phyloP scores from a whole-genome alignment of 2,113 vertebrate genomes.

The Hippocampus abdominalis region DNA sequence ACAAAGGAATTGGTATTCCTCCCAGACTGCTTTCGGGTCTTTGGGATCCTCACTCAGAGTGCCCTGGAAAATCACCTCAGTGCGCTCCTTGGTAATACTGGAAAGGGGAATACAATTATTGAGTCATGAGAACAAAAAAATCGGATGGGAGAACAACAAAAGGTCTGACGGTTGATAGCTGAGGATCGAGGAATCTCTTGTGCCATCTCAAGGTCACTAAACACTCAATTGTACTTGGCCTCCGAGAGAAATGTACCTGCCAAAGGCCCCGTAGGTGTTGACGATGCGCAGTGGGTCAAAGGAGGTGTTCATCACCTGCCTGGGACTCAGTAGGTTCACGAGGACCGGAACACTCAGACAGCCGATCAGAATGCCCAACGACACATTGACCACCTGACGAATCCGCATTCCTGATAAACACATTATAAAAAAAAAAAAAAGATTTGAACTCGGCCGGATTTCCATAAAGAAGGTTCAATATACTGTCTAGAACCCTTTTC shows the following conservation, averaged over 20 bases:
- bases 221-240: neutral
- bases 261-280: slow-evolving; percentile 96
- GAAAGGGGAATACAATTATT: neutral
- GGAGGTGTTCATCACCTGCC: slow-evolving; percentile 91
- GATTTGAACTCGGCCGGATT: neutral
- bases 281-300: slow-evolving; percentile 89
- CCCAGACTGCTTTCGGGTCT: slow-evolving; percentile 78
- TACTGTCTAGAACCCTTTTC: too few species aligned
- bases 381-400: slow-evolving; percentile 75
- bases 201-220: neutral
- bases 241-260: slow-evolving; percentile 77
- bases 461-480: neutral
- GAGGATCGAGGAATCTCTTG: too few species aligned
- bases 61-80: slow-evolving; percentile 89
- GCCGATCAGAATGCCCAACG: slow-evolving; percentile 79
- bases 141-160: neutral
- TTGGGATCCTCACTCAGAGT: slow-evolving; percentile 80
- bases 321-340: slow-evolving; percentile 84
- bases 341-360: slow-evolving; percentile 88
- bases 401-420: slow-evolving; percentile 63
- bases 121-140: neutral
- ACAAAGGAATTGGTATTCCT: slow-evolving; percentile 92
- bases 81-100: slow-evolving; percentile 93
- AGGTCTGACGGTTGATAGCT: neutral
- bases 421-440: neutral